Evolutionary conservation across 2,113 vertebrate species (phyloP).

Genomic region (Illadopsis cleaveri): DNA sequence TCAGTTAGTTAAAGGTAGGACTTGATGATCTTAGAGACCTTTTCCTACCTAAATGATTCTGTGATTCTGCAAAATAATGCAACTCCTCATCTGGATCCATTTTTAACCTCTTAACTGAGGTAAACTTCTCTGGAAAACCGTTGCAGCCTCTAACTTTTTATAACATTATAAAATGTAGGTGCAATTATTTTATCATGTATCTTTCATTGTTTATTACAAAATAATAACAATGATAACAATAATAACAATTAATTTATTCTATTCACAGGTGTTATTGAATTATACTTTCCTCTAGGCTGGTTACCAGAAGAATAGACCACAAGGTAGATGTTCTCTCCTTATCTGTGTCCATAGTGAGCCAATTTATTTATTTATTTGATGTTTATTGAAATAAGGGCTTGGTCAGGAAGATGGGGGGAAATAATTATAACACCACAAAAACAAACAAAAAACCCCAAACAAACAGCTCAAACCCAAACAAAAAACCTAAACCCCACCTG

Average conservation of each 20-base stretch:
- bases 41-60: not conserved
- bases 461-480: no score
- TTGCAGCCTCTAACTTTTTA: not conserved
- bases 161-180: not conserved
- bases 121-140: not conserved
- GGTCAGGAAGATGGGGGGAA: rapidly evolving
- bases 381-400: not conserved
- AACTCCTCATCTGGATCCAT: not conserved
- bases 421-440: not conserved
- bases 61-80: not conserved
- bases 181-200: not conserved
- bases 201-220: not conserved
- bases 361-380: not conserved
- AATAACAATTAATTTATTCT: not conserved
- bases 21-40: not conserved
- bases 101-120: not conserved
- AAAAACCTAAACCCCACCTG: not conserved
- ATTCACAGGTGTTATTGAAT: not conserved
- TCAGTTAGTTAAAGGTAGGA: no score
- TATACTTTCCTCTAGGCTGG: not conserved
- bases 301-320: not conserved
- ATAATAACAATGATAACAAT: not conserved
- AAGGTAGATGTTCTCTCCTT: not conserved
- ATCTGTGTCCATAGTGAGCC: not conserved
- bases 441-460: no score